phyloP scores from a whole-genome alignment of 2,888 invertebrate genomes.

The Drosophila sordidapex region DNA sequence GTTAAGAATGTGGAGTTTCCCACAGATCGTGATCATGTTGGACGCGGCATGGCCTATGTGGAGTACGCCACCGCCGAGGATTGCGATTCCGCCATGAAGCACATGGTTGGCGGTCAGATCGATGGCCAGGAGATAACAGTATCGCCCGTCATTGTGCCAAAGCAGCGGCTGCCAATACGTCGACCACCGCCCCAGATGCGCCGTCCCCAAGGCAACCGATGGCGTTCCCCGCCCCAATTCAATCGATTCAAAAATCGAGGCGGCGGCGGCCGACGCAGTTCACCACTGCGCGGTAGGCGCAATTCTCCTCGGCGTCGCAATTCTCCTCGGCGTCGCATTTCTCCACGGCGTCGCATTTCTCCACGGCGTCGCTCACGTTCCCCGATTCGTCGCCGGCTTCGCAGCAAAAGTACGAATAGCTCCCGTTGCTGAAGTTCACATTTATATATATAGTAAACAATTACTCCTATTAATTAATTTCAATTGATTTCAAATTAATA shows the following conservation, averaged over 20 bases:
- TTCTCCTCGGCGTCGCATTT: too few species aligned
- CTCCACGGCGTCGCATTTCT: constrained; percentile 36
- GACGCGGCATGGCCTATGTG: constrained; percentile 97
- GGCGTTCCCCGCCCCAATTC: constrained; percentile 84
- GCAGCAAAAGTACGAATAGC: constrained; percentile 85
- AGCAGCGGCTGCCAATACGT: constrained; percentile 84
- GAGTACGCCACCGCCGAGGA: constrained; percentile 97
- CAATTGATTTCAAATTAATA: too few species aligned
- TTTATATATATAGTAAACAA: constrained; percentile 4
- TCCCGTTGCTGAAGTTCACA: constrained; percentile 72
- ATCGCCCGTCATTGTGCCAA: constrained; percentile 94
- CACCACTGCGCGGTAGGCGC: constrained; percentile 76
- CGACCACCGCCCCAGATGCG: constrained; percentile 83
- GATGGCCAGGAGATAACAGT: constrained; percentile 98
- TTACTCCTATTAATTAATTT: constrained; percentile 13
- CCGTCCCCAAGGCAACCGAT: constrained; percentile 81
- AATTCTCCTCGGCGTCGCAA: too few species aligned
- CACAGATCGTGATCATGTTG: constrained; percentile 94
- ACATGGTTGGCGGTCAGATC: constrained; percentile 99
- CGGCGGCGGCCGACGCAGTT: constrained; percentile 80
- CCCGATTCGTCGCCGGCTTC: constrained; percentile 83
- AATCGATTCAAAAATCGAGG: constrained; percentile 83
- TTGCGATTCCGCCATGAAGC: constrained; percentile 99
- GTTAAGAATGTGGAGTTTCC: constrained; percentile 96
- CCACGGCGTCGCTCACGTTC: constrained; percentile 84